Evolutionary conservation across 2,797 vertebrate genomes (phyloP), one percentile per base, ranked within the genome.

Genomic region (Tragopan temminckii): DNA sequence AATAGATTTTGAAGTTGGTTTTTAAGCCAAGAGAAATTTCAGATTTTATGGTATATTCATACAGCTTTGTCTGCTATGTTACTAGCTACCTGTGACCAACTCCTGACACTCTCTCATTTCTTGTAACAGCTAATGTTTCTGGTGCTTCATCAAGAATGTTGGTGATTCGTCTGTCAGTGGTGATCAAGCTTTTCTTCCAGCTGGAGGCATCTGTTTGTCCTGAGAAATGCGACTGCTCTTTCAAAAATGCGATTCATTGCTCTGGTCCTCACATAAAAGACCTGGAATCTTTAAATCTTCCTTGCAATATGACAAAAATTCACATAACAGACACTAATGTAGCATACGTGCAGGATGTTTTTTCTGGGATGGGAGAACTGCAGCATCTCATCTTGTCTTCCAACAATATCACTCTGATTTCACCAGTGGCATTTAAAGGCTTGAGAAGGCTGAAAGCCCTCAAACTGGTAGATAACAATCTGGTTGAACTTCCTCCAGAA

Each of bases 401-500:
- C 33, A 98, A 98, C 91, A 96, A 91, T 38, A 95, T 99, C 3
- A 86, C 97, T 62, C 94, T 97, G 13, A 94, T 99, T 93, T 98
- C 98, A 35, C 98, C 98, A 1, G 85, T 20, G 63, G 98, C 98
- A 71, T 99, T 99, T 93, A 63, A 96, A 3, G 88, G 94, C 58
- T 96, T 98, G 70, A 92, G 97, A 36, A 97, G 97, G 66, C 97
- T 99, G 9, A 98, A 80, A 89, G 98, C 98, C 24, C 90, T 99
- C 75, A 98, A 96, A 90, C 80, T 99, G 70, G 97, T 98, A 1
- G 94, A 46, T 74, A 99, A 98, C 67, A 45, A 93, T 42, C 98
- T 99, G 62, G 87, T 94, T 1, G 79, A 87, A 21, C 85, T 99
- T 75, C 98, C 99, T 3, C 46, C 76, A 23, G 88, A 27, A 46